Evolutionary conservation across 2,888 invertebrate genomes (phyloP).

Genomic region (Cheiracanthium punctorium): DNA sequence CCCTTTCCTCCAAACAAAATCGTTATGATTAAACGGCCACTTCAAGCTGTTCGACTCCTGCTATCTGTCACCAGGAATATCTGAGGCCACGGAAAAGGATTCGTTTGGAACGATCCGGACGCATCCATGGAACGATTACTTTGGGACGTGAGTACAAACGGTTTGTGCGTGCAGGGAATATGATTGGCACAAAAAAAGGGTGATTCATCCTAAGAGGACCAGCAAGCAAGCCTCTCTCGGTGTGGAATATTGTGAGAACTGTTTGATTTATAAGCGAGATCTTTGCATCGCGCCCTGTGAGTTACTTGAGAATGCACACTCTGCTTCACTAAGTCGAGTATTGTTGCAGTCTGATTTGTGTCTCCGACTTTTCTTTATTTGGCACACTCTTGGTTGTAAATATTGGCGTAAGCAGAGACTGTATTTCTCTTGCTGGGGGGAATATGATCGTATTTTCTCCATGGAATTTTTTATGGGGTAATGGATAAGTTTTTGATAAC

Average conservation of each 20-base stretch:
- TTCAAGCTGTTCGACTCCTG: not conserved
- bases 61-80: constrained; percentile 2
- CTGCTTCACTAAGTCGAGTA: too few species aligned
- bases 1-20: constrained; percentile 1
- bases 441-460: too few species aligned
- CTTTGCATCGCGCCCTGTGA: not conserved
- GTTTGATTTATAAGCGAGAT: not conserved
- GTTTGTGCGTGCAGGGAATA: not conserved
- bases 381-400: too few species aligned
- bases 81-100: not conserved
- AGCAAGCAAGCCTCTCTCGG: not conserved
- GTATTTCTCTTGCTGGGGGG: too few species aligned
- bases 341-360: too few species aligned
- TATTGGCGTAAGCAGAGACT: too few species aligned
- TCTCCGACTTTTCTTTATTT: too few species aligned
- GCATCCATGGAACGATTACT: not conserved
- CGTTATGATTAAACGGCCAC: not conserved
- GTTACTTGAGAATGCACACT: too few species aligned
- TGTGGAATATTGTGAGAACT: not conserved
- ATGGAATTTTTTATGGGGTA: too few species aligned
- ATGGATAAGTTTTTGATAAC: too few species aligned
- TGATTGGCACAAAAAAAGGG: not conserved
- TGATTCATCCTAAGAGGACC: not conserved
- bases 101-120: not conserved
- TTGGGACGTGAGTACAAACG: constrained; percentile 13